A percentile compares a stretch with the other conserved stretches of the same genome.
Evolutionary conservation across 1,140 invertebrate species (phyloP).

Genomic region (Pogonus chalceus): DNA sequence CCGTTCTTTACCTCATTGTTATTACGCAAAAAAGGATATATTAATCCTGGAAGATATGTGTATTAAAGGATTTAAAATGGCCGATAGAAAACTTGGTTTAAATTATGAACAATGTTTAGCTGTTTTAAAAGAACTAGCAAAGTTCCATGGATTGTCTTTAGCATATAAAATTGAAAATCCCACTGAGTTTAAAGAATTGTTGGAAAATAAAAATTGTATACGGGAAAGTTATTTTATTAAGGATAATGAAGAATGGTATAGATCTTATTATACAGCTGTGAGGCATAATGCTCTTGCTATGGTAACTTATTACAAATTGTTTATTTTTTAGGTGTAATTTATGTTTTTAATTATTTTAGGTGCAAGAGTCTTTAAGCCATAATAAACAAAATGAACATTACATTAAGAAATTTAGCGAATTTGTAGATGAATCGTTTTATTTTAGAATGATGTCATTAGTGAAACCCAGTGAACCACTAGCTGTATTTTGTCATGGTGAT

Average conservation of each 20-base stretch:
- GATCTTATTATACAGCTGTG: slow-evolving; percentile 53
- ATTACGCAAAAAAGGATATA: slow-evolving; percentile 48
- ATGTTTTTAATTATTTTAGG: no score
- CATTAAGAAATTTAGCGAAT: slow-evolving; percentile 46
- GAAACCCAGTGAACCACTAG: slow-evolving; percentile 46
- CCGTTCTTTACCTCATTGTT: slow-evolving; percentile 52
- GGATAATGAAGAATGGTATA: slow-evolving; percentile 58
- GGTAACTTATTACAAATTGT: slow-evolving; percentile 35
- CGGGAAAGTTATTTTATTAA: slow-evolving; percentile 49
- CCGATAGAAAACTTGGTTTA: slow-evolving; percentile 51
- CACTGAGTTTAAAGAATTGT: slow-evolving; percentile 48
- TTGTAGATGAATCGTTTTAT: slow-evolving; percentile 41
- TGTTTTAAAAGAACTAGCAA: slow-evolving; percentile 50
- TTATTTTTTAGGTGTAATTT: no score
- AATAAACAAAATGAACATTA: slow-evolving; percentile 48
- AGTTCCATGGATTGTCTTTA: slow-evolving; percentile 55
- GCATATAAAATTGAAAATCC: slow-evolving; percentile 51
- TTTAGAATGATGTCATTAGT: slow-evolving; percentile 50
- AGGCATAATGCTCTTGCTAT: slow-evolving; percentile 54
- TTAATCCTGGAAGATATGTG: slow-evolving; percentile 53
- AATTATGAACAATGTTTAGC: slow-evolving; percentile 47
- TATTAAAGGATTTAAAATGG: slow-evolving; percentile 52
- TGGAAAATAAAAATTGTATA: slow-evolving; percentile 33
- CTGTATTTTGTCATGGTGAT: slow-evolving; percentile 62
- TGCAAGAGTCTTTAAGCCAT: no score